A percentile compares a stretch with the other conserved stretches of the same genome.
phyloP scores from a whole-genome alignment of 2,113 vertebrate species.

The Poecilia latipinna region DNA sequence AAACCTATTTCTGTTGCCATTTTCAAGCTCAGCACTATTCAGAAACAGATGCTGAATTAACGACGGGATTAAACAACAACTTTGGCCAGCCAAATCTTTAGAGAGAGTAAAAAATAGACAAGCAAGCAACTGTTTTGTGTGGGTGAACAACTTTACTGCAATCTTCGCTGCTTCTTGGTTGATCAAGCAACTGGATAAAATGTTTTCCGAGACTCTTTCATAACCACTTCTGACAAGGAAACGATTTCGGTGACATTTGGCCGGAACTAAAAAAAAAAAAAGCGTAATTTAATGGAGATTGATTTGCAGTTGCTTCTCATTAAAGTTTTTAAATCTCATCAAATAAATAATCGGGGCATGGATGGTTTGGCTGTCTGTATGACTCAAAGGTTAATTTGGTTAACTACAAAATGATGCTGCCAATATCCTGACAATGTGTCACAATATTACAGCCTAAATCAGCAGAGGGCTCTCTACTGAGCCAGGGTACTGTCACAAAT shows the following conservation, averaged over 20 bases:
- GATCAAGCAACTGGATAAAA: slow-evolving; percentile 22
- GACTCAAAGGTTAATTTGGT: not conserved
- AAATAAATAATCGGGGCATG: not conserved
- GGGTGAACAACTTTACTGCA: slow-evolving; percentile 12
- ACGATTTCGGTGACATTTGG: not conserved
- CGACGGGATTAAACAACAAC: slow-evolving; percentile 27
- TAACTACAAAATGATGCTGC: not conserved
- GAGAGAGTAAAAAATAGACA: slow-evolving; percentile 18
- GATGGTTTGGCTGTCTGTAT: not conserved
- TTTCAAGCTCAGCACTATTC: slow-evolving; percentile 31
- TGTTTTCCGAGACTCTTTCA: not conserved
- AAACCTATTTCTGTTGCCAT: slow-evolving; percentile 32
- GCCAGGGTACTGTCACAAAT: not conserved
- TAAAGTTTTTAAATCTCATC: not conserved
- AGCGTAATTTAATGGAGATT: not conserved
- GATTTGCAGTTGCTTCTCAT: not conserved
- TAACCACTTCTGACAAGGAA: not conserved
- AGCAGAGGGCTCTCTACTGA: not conserved
- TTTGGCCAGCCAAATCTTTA: slow-evolving; percentile 26
- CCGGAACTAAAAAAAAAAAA: not conserved
- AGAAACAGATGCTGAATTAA: not conserved
- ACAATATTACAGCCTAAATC: not conserved
- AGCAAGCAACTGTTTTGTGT: not conserved
- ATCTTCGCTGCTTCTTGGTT: slow-evolving; percentile 8
- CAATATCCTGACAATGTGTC: not conserved